These are phyloP conservation scores for Apis cerana DNA, from an alignment of 1,140 invertebrate species.

Conservation along the genomic window DNA sequence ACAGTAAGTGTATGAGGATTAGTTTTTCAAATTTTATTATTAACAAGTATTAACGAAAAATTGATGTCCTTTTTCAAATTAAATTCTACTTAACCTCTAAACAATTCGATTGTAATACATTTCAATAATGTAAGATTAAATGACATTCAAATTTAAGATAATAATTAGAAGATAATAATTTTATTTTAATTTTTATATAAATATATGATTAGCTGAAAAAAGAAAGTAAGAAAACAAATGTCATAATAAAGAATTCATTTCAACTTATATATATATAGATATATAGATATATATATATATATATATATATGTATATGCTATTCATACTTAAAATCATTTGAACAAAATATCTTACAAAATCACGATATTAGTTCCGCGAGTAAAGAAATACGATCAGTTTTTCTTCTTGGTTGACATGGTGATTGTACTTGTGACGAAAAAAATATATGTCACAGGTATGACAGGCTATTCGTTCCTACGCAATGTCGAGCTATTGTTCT, in stretches of 20 bases:
- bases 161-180: no score
- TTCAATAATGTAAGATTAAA: neutral
- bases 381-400: constrained; percentile 55
- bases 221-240: no score
- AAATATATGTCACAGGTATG: constrained; percentile 55
- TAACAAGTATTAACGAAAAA: neutral
- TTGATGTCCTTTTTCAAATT: constrained; percentile 17
- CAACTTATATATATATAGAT: no score
- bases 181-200: neutral
- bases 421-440: constrained; percentile 43
- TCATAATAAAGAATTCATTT: neutral
- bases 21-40: no score
- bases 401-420: constrained; percentile 44
- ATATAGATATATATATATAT: no score
- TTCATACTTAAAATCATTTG: neutral
- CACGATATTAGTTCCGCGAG: neutral
- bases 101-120: neutral
- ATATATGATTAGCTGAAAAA: neutral
- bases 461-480: constrained; percentile 54
- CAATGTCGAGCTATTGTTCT: constrained; percentile 31
- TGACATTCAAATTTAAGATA: no score
- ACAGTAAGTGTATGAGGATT: constrained; percentile 19
- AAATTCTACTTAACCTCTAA: neutral
- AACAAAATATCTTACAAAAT: constrained; percentile 14
- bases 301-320: neutral